Base-by-base conservation (phyloP, 2,797 vertebrate species). In the Acipenser ruthenus region DNA sequence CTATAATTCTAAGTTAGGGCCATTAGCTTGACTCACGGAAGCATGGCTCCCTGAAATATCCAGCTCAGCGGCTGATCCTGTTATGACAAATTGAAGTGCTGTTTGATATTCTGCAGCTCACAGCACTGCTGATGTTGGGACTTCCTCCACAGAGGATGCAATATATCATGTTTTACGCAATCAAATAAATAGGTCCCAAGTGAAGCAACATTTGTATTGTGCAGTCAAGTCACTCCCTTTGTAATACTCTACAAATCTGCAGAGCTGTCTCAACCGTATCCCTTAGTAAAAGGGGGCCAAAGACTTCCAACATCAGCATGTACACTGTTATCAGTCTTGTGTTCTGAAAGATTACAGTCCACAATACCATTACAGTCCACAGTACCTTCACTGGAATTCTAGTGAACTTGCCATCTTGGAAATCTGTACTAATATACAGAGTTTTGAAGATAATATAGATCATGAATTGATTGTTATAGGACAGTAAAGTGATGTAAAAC, bases 211-310 rank as follows among this genome's bases (percentile, higher is more conserved):
- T 63, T 64, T 71, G 65, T 65, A 52, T 70, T 66, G 67, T 60
- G 63, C 9, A 15, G 49, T 18, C 67, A 70, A 70, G 62, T 71
- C 64, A 48, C 65, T 71, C 55, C 67, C 65, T 55, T 64, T 50
- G 68, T 64, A 67, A 74, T 72, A 62, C 67, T 71, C 72, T 71
- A 73, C 15, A 63, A 62, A 69, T 70, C 70, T 73, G 70, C 65
- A 73, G 70, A 70, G 51, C 62, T 73, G 64, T 69, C 73, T 65
- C 52, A 62, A 15, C 11, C n/a, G 12, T 62, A 66, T 50, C 8
- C 58, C 55, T 48, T 15, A 67, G 70, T 69, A 70, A 68, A 65
- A 65, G 18, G 37, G 58, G 13, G 65, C 62, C 13, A 13, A 23
- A 56, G 65, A 72, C 49, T n/a, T 67, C 47, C 66, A 60, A 59